A percentile compares a stretch with the other conserved stretches of the same genome.
Conservation (phyloP, 2,113 vertebrate genomes). For the Rostratula benghalensis region DNA sequence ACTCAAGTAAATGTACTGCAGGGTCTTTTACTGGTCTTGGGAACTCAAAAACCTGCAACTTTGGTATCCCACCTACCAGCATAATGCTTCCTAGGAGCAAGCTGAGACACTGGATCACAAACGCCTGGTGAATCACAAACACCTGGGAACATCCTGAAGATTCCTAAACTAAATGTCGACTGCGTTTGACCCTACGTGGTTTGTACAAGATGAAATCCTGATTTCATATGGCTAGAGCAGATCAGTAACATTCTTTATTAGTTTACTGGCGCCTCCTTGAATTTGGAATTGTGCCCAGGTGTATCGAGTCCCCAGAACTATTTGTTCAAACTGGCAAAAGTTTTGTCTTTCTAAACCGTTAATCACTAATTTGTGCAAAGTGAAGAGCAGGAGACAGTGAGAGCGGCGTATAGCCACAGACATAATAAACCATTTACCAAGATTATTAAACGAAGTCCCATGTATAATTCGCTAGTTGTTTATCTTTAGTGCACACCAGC, state of each 20-base stretch:
- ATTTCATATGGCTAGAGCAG: not conserved
- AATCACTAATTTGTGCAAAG: conserved; percentile 54
- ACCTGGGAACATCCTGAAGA: not conserved
- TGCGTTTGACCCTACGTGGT: not conserved
- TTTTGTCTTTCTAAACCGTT: conserved; percentile 52
- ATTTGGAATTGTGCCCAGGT: conserved; percentile 1
- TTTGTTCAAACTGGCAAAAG: conserved; percentile 53
- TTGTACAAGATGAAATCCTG: conserved; percentile 9
- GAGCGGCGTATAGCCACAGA: conserved; percentile 13
- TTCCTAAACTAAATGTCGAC: not conserved
- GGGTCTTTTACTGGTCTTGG: not conserved
- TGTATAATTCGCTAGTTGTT: conserved; percentile 15
- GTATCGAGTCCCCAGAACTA: conserved; percentile 42
- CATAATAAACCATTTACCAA: conserved; percentile 49
- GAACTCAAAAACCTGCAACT: not conserved
- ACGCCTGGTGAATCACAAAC: not conserved
- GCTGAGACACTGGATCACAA: not conserved
- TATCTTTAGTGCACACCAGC: conserved; percentile 40
- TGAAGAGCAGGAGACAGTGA: not conserved
- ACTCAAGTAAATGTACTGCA: not conserved
- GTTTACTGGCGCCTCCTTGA: conserved; percentile 31
- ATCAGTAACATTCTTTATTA: conserved; percentile 12
- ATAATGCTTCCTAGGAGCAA: not conserved
- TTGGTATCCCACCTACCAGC: not conserved
- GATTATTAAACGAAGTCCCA: conserved; percentile 37